Base-by-base conservation (phyloP, 2,797 vertebrate genomes). In the Acrocephalus scirpaceus region DNA sequence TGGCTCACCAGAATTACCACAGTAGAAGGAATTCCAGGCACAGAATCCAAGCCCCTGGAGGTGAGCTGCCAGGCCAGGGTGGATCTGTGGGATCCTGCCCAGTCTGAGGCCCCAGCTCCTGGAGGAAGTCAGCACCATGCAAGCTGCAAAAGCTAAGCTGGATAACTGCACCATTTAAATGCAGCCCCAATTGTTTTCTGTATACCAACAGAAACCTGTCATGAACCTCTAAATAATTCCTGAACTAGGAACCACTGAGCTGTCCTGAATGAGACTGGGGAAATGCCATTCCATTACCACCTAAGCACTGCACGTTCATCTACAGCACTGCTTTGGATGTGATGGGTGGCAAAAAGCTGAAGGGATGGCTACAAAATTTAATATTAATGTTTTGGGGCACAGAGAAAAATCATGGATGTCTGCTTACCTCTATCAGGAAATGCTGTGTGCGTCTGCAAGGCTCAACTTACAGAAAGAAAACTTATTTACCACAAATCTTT, bases 1-100 rank as follows among this genome's bases (percentile, higher is more conserved):
- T 26, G 22, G 50, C 22, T 45, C 56, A 29, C 11, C 14, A 30
- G 21, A 57, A 32, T 32, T 7, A 16, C 0, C 0, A 5, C 1
- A 18, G 20, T 0, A 22, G 73, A 34, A 54, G n/a, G 72, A 88
- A 64, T 60, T 77, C 48, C 50, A 62, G 25, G 15, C 56, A 27
- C 13, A 44, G 61, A 53, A 70, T 3, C 21, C 61, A 30, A 66
- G 25, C 4, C 25, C 11, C 45, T 53, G 85, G 56, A 16, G 76
- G 23, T 1, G 32, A 86, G 69, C 6, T 12, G 56, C 26, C 23
- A 25, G 9, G 42, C 13, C 66, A 22, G 71, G 32, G 9, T 4
- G 25, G 38, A 26, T 23, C 40, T 25, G 36, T 36, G 71, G 56
- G 30, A 19, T 42, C 4, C 3, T 5, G 3, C 9, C 17, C 53